phyloP scores from a whole-genome alignment of 2,113 vertebrate species.

The Pangasianodon hypophthalmus region DNA sequence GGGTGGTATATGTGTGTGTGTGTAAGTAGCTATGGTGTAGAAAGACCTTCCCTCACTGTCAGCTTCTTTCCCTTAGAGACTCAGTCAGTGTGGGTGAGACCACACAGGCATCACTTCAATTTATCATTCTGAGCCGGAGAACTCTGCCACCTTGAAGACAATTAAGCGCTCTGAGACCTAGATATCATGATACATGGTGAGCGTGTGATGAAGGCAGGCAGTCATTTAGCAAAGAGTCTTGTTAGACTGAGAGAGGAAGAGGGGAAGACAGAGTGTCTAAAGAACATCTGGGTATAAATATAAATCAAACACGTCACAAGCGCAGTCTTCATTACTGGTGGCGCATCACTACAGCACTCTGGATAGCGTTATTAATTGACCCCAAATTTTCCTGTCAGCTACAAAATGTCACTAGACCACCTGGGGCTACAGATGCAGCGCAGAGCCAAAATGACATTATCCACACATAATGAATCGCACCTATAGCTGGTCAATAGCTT shows the following conservation, averaged over 20 bases:
- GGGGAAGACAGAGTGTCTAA: conserved; percentile 64
- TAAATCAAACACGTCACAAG: conserved; percentile 72
- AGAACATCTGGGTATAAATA: conserved; percentile 68
- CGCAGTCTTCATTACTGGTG: conserved; percentile 64
- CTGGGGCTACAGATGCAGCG: conserved; percentile 63
- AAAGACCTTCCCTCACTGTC: conserved; percentile 65
- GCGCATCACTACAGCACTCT: conserved; percentile 61
- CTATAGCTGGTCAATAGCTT: conserved; percentile 63
- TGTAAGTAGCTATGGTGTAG: background rate
- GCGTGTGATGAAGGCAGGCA: conserved; percentile 63
- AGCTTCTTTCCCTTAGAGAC: conserved; percentile 68
- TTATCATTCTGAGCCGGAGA: conserved; percentile 71
- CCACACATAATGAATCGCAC: conserved; percentile 72
- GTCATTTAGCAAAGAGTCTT: conserved; percentile 72
- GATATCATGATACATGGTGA: conserved; percentile 71
- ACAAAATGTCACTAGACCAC: conserved; percentile 76
- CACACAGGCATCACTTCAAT: conserved; percentile 74
- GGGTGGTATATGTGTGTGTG: background rate
- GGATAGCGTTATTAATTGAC: conserved; percentile 74
- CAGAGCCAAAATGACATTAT: conserved; percentile 70
- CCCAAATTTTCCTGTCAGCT: conserved; percentile 73
- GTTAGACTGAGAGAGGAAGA: conserved; percentile 62
- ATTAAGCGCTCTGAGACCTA: conserved; percentile 75
- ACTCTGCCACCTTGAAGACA: conserved; percentile 71
- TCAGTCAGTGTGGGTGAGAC: conserved; percentile 69